Base-by-base conservation (phyloP, 2,888 invertebrate species). In the Trisateles emortualis region DNA sequence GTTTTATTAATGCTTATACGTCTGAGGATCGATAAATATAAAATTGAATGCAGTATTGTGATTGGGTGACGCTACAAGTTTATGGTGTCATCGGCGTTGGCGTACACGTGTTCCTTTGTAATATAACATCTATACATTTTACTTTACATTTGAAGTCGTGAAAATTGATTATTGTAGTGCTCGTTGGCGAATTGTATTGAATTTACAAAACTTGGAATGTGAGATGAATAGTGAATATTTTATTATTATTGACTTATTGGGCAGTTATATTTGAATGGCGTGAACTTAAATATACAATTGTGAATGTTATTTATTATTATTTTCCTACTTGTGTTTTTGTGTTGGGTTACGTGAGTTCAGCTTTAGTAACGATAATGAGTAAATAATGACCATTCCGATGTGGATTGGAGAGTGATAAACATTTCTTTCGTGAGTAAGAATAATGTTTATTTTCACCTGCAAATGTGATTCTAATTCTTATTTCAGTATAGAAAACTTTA, bases 1-100 rank as follows among this genome's bases (percentile, higher is more conserved):
- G 75, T 81, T 84, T 82, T 82, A 78, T 84, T 81, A 78, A 72
- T 72, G 65, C 75, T 68, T 66, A 49, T 72, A 74, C 64, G 42
- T 64, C 74, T 64, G 60, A 68, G 56, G 41, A 40, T 50, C 52
- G 62, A 64, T 54, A 56, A 53, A 52, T 47, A 62, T 42, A 52
- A 59, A 52, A 53, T 53, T 55, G 47, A 64, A 67, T 57, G 39
- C 26, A 43, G 38, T 50, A 42, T 48, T 56, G 36, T 50, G 49
- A 41, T 44, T 55, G 49, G 43, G 40, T 32, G 33, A 30, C 42
- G 44, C 32, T 53, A 22, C 30, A 42, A 47, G 16, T 56, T 56
- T 43, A 50, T 10, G 24, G 24, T 44, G 13, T 10, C 24, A 17
- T 24, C 0, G 16, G 4, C 14, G n/a, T 52, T 41, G 17, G 16